Evolutionary conservation across 2,113 vertebrate genomes (phyloP).

Genomic region (Mormyrus iriodes): DNA sequence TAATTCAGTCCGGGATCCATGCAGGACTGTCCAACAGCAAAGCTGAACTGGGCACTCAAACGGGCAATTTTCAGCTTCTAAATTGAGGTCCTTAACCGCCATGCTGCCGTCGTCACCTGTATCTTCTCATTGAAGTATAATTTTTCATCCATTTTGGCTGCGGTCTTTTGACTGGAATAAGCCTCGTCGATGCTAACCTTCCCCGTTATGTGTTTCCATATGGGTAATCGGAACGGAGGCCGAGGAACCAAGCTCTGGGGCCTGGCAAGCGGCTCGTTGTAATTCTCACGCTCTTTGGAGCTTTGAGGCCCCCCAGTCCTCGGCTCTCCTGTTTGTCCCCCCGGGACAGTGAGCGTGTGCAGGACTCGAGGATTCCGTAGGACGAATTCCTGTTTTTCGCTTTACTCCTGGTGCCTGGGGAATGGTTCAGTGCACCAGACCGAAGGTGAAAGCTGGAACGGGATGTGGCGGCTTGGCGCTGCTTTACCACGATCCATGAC

Average conservation of each 20-base stretch:
- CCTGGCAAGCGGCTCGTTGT: slow-evolving; percentile 3
- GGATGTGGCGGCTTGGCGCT: background rate
- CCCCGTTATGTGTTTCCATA: background rate
- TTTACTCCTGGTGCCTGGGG: background rate
- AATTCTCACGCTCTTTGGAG: background rate
- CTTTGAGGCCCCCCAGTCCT: background rate
- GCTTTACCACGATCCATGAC: background rate
- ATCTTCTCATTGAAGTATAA: background rate
- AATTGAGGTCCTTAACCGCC: background rate
- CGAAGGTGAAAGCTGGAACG: background rate
- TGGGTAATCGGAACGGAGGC: background rate
- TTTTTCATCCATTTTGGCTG: background rate
- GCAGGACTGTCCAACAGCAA: background rate
- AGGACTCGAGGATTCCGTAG: background rate
- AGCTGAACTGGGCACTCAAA: background rate
- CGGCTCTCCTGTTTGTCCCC: background rate
- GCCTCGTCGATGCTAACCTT: background rate
- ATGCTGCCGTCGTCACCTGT: background rate
- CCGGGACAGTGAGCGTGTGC: background rate
- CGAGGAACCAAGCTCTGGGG: background rate
- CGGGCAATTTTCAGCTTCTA: background rate
- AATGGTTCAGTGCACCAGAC: background rate
- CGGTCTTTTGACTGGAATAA: background rate
- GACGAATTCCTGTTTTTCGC: background rate
- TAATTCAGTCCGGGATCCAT: background rate